phyloP scores from a whole-genome alignment of 2,113 vertebrate genomes.

The Eidolon helvum region DNA sequence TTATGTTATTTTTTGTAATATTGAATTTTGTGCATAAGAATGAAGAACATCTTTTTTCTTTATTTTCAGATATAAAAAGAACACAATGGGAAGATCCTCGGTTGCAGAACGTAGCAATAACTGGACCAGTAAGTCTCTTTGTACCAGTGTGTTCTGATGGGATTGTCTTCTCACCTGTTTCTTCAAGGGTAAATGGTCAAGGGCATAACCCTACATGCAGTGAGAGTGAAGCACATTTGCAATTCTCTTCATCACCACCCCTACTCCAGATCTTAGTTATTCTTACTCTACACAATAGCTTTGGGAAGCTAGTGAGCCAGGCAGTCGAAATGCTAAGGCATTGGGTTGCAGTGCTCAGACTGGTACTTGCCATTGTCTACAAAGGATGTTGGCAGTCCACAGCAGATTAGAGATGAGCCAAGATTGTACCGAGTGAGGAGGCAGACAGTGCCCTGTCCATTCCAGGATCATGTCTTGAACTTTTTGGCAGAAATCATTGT shows the following conservation, averaged over 20 bases:
- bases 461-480: neutral
- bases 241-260: neutral
- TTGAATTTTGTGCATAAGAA: neutral
- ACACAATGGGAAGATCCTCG: conserved; percentile 99
- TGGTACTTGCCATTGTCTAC: neutral
- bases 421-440: neutral
- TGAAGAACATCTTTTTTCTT: conserved; percentile 36
- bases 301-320: neutral
- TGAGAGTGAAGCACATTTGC: neutral
- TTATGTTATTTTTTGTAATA: neutral
- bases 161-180: neutral
- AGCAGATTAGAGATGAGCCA: neutral
- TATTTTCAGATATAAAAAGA: conserved; percentile 90
- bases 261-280: neutral
- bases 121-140: conserved; percentile 93
- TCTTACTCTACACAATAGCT: neutral
- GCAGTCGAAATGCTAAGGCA: neutral
- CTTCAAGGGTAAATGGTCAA: neutral
- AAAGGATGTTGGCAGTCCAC: neutral
- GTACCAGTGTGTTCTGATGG: neutral
- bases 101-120: conserved; percentile 92
- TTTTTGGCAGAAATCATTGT: neutral
- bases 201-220: neutral
- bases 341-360: neutral
- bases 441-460: accelerated